Percentiles rank a stretch among this genome's conserved stretches.
Evolutionary conservation across 2,113 vertebrate species (phyloP).

Genomic region (Entomyzon cyanotis): DNA sequence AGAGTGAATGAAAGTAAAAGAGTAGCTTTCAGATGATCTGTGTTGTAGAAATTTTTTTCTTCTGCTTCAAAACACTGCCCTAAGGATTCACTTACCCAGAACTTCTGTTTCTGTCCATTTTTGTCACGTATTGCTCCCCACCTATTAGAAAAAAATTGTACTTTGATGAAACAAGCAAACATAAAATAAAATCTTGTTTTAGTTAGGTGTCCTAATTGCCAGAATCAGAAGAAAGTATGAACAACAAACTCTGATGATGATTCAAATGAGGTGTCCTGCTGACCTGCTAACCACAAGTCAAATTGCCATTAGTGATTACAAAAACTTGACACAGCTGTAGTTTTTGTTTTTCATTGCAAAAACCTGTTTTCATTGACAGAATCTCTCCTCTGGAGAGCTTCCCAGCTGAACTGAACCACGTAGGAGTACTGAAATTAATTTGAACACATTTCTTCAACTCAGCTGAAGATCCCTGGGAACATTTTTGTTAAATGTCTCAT

Average conservation of each 20-base stretch:
- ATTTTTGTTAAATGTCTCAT: background rate
- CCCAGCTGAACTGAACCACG: background rate
- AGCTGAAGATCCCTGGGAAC: background rate
- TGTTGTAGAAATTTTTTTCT: background rate
- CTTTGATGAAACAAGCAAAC: background rate
- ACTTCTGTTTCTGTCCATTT: slow-evolving; percentile 70
- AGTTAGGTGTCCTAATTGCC: background rate
- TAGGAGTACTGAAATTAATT: background rate
- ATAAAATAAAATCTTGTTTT: background rate
- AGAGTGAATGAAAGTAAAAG: background rate
- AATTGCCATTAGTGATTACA: background rate
- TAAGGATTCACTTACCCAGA: slow-evolving; percentile 72
- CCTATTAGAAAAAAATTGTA: slow-evolving; percentile 46
- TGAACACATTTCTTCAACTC: background rate
- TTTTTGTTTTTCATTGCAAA: background rate
- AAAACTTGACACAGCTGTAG: background rate
- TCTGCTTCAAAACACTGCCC: background rate
- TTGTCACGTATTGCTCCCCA: slow-evolving; percentile 70
- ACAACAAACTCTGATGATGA: background rate
- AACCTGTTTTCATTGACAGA: background rate
- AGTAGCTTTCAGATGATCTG: background rate
- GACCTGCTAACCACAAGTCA: background rate
- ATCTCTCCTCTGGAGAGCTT: background rate
- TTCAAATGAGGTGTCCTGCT: background rate
- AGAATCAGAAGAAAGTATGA: background rate